Evolutionary conservation across 2,888 invertebrate genomes (phyloP), one percentile per base, ranked within the genome.

Genomic region (Coremacera marginata): DNA sequence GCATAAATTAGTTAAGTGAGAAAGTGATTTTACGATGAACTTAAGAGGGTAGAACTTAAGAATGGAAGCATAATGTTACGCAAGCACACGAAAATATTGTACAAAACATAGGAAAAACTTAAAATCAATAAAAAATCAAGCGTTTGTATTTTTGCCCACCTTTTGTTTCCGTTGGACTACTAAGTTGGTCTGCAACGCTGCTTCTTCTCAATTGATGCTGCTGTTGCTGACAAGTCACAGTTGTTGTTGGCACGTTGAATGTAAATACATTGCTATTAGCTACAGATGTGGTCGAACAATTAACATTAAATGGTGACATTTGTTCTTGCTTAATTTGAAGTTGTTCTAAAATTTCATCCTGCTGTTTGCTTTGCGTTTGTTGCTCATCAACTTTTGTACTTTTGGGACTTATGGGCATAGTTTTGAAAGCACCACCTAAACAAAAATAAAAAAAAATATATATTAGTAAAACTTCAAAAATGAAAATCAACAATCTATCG

Each of bases 361-460:
- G 82, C 68, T 82, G 78, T 78, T 82, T 82, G 74, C 81, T 81
- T 52, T 81, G 80, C 25, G 75, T 72, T 49, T 75, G 62, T 19
- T 79, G 79, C 57, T 81, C 68, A 70, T 82, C 82, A 79, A 87
- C 87, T 82, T 88, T 89, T 80, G 86, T 86, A 82, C 89, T 90
- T 84, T 91, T 91, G 31, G 92, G 91, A 81, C 91, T 91, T 65
- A 90, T 89, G 4, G 94, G 96, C 91, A 96, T 89, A 19, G 96
- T 96, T 89, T 96, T 96, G 87, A 98, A 97, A 57, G 97, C 97
- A 25, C 97, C 96, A 70, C 96, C 96, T 88, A 76, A 22, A 11
- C 60, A 71, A 62, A 9, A 57, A n/a, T 44, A 2, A 44, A 16
- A 19, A 1, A 37, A 44, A 49, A 31, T 31, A 74, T 19, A n/a